Conservation (phyloP, 1,140 invertebrate species). For the Tetragonula clypearis region DNA sequence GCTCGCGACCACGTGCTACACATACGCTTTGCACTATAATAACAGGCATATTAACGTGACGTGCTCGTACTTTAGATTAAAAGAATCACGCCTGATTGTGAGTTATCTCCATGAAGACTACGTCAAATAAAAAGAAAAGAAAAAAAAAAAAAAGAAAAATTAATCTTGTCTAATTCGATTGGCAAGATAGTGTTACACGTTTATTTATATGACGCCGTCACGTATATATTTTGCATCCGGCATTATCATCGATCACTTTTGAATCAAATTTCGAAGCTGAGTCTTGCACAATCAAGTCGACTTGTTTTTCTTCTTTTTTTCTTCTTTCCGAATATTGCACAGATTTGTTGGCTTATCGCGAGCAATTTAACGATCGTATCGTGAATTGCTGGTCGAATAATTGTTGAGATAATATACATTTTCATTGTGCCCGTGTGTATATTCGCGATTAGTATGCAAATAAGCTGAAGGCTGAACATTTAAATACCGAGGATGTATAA, state of each 20-base stretch:
- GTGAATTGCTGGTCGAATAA: slow-evolving; percentile 2
- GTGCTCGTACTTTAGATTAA: neutral
- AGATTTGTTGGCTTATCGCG: neutral
- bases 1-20: neutral
- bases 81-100: neutral
- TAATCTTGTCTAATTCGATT: neutral
- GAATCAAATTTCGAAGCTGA: neutral
- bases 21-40: neutral
- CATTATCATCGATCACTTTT: neutral
- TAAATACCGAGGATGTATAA: slow-evolving; percentile 2
- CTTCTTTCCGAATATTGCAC: neutral
- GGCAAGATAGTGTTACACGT: neutral
- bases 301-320: neutral
- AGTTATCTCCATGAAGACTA: neutral
- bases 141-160: neutral
- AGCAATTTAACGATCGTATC: neutral
- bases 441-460: neutral
- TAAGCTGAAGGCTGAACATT: slow-evolving; percentile 5
- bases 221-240: neutral
- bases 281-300: too few species aligned
- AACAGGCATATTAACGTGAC: neutral
- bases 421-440: neutral
- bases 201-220: too few species aligned
- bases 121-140: neutral
- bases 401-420: neutral